A percentile compares a stretch with the other conserved stretches of the same genome.
Evolutionary conservation across 2,888 invertebrate species (phyloP).

Genomic region (Lottia gigantea): DNA sequence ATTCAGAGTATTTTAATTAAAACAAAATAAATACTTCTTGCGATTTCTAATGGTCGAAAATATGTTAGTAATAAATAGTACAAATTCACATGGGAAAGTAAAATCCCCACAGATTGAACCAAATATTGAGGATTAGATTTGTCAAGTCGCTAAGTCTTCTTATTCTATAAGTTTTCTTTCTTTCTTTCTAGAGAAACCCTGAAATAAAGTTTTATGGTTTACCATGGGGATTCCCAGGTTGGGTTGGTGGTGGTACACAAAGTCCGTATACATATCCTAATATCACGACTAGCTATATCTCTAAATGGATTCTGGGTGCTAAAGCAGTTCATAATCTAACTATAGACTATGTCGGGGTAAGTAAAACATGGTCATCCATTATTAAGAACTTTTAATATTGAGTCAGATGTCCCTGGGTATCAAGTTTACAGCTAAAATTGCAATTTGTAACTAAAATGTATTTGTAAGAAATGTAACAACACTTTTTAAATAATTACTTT

Average conservation of each 20-base stretch:
- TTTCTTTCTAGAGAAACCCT: conserved; percentile 64
- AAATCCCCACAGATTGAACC: too few relatives aligned
- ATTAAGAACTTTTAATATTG: too few relatives aligned
- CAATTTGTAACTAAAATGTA: background rate
- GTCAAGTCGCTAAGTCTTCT: background rate
- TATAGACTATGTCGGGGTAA: conserved; percentile 66
- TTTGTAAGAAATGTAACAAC: too few relatives aligned
- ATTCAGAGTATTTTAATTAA: too few relatives aligned
- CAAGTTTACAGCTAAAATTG: too few relatives aligned
- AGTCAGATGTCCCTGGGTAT: too few relatives aligned
- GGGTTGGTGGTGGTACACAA: conserved; percentile 60
- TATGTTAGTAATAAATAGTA: background rate
- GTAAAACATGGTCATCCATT: conserved; percentile 17
- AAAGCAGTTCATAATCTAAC: conserved; percentile 53
- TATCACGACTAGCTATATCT: conserved; percentile 56
- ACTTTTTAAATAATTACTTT: background rate
- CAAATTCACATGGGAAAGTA: too few relatives aligned
- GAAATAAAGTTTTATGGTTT: conserved; percentile 66
- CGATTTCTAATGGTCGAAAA: background rate
- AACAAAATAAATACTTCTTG: background rate
- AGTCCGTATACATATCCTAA: conserved; percentile 53
- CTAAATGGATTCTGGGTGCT: conserved; percentile 64
- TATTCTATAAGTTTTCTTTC: background rate
- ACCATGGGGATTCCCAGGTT: conserved; percentile 69
- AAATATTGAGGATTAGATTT: too few relatives aligned